phyloP scores from a whole-genome alignment of 2,888 invertebrate genomes.

The Dryobotodes eremita region DNA sequence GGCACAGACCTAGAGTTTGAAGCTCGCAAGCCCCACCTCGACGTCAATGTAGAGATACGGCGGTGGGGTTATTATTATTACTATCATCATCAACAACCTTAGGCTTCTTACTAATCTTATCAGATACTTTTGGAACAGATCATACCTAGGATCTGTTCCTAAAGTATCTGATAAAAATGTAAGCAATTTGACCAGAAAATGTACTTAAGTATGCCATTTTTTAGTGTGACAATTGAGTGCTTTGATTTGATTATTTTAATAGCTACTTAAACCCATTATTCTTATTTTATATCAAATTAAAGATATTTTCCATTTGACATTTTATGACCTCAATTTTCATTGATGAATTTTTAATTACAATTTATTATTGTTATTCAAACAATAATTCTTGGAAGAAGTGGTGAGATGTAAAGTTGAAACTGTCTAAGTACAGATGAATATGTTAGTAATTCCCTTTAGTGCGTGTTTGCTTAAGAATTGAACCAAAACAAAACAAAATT shows the following conservation, averaged over 20 bases:
- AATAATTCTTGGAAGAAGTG: no score
- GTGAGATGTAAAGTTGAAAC: no score
- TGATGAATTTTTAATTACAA: background rate
- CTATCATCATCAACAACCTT: conserved; percentile 1
- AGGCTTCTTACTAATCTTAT: background rate
- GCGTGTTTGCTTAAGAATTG: background rate
- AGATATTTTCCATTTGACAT: background rate
- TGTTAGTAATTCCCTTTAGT: no score
- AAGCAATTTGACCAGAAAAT: background rate
- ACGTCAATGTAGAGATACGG: no score
- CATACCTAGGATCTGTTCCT: background rate
- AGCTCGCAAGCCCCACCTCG: no score
- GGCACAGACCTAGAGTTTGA: no score
- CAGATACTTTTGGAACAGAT: background rate
- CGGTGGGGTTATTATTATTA: background rate
- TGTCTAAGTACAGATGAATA: no score
- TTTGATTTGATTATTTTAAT: no score
- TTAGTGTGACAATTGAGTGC: background rate
- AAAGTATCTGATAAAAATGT: background rate
- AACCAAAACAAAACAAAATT: no score
- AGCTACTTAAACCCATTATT: background rate
- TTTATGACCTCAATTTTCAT: background rate
- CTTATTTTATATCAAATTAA: background rate
- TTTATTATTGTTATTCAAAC: background rate
- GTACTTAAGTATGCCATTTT: background rate